Conservation (phyloP, 2,113 vertebrate genomes). For the Ivindomyrus marchei region DNA sequence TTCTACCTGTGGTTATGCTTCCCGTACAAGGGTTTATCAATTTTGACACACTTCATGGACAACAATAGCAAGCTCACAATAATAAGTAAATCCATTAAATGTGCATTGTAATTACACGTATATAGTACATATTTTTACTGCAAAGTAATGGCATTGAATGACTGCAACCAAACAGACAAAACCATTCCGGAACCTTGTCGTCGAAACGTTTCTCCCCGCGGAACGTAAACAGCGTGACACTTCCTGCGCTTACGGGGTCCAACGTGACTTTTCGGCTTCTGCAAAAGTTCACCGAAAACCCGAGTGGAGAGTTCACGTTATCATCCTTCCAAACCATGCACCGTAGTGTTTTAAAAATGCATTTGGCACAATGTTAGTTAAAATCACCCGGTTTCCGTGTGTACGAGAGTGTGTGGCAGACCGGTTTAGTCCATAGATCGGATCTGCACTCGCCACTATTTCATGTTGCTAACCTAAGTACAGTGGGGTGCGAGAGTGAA, state of each 20-base stretch:
- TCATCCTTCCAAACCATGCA: not conserved
- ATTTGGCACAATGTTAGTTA: not conserved
- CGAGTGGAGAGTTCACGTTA: not conserved
- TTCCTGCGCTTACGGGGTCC: not conserved
- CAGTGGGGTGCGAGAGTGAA: not conserved
- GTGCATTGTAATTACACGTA: not conserved
- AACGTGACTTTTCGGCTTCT: not conserved
- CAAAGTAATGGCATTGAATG: not conserved
- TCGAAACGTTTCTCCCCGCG: not conserved
- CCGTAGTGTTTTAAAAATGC: not conserved
- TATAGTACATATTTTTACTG: not conserved
- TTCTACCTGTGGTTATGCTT: not conserved
- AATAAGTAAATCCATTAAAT: not conserved
- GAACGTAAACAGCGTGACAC: not conserved
- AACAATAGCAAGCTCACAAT: not conserved
- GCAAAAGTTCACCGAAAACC: not conserved
- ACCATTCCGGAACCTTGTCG: not conserved
- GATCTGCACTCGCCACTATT: not conserved
- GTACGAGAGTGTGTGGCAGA: not conserved
- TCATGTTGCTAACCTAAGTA: not conserved
- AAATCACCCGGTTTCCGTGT: not conserved
- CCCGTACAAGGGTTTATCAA: not conserved
- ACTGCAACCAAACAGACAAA: not conserved
- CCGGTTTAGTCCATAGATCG: not conserved
- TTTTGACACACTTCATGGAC: not conserved